These are phyloP conservation scores for Cerceris rybyensis DNA, from an alignment of 2,888 invertebrate species.

Conservation along the genomic window DNA sequence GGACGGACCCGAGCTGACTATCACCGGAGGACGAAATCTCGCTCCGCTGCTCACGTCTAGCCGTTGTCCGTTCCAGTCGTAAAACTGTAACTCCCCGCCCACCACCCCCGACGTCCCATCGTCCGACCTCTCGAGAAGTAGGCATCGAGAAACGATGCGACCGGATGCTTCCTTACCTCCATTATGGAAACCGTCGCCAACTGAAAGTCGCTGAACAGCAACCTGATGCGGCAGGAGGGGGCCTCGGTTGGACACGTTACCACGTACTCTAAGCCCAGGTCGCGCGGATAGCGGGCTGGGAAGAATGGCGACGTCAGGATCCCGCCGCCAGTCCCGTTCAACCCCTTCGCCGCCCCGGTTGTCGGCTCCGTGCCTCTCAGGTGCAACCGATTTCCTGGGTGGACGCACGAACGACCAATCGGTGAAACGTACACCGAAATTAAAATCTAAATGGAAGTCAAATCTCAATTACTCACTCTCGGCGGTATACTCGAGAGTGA, in stretches of 20 bases:
- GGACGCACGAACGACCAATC: background rate
- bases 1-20: constrained; percentile 86
- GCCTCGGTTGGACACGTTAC: constrained; percentile 84
- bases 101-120: background rate
- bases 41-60: constrained; percentile 86
- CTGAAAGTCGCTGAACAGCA: constrained; percentile 88
- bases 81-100: constrained; percentile 82
- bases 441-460: too few species aligned
- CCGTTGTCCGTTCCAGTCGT: constrained; percentile 87
- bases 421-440: too few species aligned
- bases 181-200: constrained; percentile 86
- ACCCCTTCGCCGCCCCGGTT: constrained; percentile 68
- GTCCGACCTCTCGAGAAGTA: background rate
- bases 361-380: constrained; percentile 72
- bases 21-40: constrained; percentile 87
- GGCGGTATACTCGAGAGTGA: constrained; percentile 86
- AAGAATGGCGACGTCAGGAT: constrained; percentile 87
- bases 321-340: constrained; percentile 82
- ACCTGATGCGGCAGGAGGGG: constrained; percentile 84
- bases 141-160: too few species aligned
- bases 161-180: constrained; percentile 82
- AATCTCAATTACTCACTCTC: constrained; percentile 83
- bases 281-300: constrained; percentile 86
- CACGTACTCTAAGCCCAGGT: constrained; percentile 86
- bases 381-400: constrained; percentile 83